Evolutionary conservation across 1,140 invertebrate species (phyloP), one percentile per base, ranked within the genome.

Genomic region (Tigriopus japonicus): DNA sequence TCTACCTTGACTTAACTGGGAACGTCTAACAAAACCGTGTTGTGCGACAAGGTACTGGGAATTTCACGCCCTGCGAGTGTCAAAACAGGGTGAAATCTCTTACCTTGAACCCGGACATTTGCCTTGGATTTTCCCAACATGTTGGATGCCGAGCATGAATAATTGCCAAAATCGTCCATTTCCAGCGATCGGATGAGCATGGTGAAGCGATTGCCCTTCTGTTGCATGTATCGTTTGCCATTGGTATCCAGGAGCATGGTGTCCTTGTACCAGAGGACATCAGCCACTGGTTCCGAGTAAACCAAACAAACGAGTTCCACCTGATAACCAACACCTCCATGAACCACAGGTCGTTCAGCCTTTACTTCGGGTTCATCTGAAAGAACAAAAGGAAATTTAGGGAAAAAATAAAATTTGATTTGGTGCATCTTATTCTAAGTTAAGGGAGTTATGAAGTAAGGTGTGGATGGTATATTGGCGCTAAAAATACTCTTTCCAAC

Each of bases 351-450:
- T 6, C 35, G 52, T 15, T 54, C 52, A 23, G 78, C 73, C 19
- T 73, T 72, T 10, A 86, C 74, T 65, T 81, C 82, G 0, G 85
- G 84, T 2, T 81, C 77, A 71, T 85, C 84, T 86, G 65, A 53
- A 72, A 67, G 69, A 65, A 59, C 66, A 60, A 65, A 40, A 45
- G 40, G 42, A 17, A 42, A 17, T 23, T 28, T 40, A 61, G 13
- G 28, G 7, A 45, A 52, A 24, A 51, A 9, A 5, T 35, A 3
- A 35, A 35, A 9, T 9, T 35, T 35, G n/a, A n/a, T n/a, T n/a
- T n/a, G n/a, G n/a, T n/a, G n/a, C n/a, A n/a, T n/a, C n/a, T n/a
- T n/a, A n/a, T n/a, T n/a, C n/a, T n/a, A n/a, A n/a, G n/a, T n/a
- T n/a, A n/a, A n/a, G n/a, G n/a, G n/a, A n/a, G n/a, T n/a, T n/a